Percentiles rank a stretch among this genome's conserved stretches.
Evolutionary conservation across 1,140 invertebrate species (phyloP).

Genomic region (Sinella curviseta): DNA sequence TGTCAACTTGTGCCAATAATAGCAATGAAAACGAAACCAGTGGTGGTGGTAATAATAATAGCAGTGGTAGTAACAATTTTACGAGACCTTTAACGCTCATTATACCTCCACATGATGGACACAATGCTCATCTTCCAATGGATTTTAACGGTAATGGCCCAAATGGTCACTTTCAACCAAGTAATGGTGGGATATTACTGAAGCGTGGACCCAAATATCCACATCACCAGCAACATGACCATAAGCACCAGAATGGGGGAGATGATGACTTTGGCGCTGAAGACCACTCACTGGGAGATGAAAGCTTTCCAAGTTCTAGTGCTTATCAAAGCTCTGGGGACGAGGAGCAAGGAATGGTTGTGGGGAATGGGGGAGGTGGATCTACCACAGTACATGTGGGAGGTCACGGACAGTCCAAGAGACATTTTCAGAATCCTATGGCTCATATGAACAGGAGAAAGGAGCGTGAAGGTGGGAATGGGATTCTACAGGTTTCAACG

Average conservation of each 20-base stretch:
- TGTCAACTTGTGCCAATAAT: neutral
- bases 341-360: neutral
- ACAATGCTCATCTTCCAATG: too few relatives aligned
- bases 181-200: neutral
- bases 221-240: neutral
- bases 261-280: neutral
- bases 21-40: neutral
- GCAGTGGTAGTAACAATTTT: neutral
- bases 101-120: neutral
- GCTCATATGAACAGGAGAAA: slow-evolving; percentile 1
- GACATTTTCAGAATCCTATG: neutral
- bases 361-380: neutral
- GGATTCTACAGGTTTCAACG: neutral
- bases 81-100: neutral
- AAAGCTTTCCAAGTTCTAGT: slow-evolving; percentile 40
- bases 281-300: neutral
- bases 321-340: slow-evolving; percentile 36
- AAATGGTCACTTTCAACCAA: too few relatives aligned
- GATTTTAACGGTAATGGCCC: neutral
- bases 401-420: neutral
- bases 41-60: too few relatives aligned
- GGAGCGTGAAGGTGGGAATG: neutral
- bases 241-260: neutral
- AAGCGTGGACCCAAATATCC: neutral
- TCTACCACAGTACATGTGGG: neutral